phyloP scores from a whole-genome alignment of 2,888 invertebrate species.

The Anarsia innoxiella region DNA sequence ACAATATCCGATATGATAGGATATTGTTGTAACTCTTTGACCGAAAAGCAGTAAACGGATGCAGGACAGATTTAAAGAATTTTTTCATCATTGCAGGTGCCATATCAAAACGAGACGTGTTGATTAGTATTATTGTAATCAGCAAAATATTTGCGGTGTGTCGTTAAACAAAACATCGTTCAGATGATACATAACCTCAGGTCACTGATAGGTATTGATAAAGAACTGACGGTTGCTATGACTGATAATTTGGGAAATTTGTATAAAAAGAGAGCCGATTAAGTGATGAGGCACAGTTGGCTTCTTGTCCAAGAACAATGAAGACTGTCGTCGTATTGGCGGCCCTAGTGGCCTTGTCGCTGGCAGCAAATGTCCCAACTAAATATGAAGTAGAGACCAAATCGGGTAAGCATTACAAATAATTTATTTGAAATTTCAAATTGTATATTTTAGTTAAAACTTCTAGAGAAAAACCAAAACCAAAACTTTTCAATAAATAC shows the following conservation, averaged over 20 bases:
- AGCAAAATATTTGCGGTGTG: no score
- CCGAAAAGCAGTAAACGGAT: no score
- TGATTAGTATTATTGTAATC: no score
- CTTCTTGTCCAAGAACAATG: slow-evolving; percentile 44
- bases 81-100: no score
- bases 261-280: slow-evolving; percentile 40
- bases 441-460: background rate
- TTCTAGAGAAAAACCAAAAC: background rate
- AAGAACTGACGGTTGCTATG: background rate
- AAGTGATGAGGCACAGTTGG: slow-evolving; percentile 76
- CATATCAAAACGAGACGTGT: no score
- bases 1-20: no score
- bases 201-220: background rate
- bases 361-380: slow-evolving; percentile 37
- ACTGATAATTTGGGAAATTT: background rate
- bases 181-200: background rate
- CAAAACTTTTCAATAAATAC: background rate
- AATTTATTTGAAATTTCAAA: no score
- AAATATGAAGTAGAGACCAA: slow-evolving; percentile 18
- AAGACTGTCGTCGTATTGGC: slow-evolving; percentile 64
- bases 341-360: slow-evolving; percentile 49
- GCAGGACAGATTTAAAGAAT: no score
- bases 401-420: slow-evolving; percentile 9
- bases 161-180: no score
- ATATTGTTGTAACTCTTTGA: no score